Evolutionary conservation across 2,113 vertebrate species (phyloP).

Genomic region (Datnioides undecimradiatus): DNA sequence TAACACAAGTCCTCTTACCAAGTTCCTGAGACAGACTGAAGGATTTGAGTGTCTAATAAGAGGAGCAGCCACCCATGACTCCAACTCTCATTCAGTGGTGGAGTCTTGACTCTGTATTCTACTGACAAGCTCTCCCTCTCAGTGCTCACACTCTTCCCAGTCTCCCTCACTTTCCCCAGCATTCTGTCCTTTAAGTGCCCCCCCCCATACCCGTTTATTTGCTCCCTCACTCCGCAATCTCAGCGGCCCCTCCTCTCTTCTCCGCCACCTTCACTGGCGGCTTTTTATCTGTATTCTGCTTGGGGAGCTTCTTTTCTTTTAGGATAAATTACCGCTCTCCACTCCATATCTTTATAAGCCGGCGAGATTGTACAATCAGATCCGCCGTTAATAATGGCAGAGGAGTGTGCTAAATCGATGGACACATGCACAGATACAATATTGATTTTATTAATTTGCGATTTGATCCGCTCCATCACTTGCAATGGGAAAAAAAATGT

Average conservation of each 20-base stretch:
- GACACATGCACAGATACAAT: constrained; percentile 60
- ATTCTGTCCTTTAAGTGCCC: constrained; percentile 54
- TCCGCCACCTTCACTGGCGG: constrained; percentile 22
- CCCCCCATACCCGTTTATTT: constrained; percentile 27
- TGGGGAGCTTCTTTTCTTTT: constrained; percentile 36
- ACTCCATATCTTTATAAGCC: constrained; percentile 54
- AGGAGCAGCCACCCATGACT: constrained; percentile 67
- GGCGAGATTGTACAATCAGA: constrained; percentile 47
- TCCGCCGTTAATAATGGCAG: constrained; percentile 45
- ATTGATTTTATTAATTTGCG: constrained; percentile 78
- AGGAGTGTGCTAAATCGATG: constrained; percentile 66
- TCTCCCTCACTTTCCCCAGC: constrained; percentile 49
- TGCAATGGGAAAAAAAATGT: constrained; percentile 48
- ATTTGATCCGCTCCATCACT: constrained; percentile 72
- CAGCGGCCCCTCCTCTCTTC: background rate
- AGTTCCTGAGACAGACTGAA: constrained; percentile 51
- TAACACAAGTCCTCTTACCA: constrained; percentile 46
- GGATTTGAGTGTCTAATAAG: constrained; percentile 72
- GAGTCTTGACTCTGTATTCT: constrained; percentile 60
- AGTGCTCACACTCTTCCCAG: constrained; percentile 35
- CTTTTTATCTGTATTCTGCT: constrained; percentile 59
- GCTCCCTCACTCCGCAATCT: constrained; percentile 7
- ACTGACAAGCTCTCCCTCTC: constrained; percentile 47
- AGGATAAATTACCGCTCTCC: constrained; percentile 50
- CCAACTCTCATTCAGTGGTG: constrained; percentile 38